Evolutionary conservation across 2,113 vertebrate genomes (phyloP).

Genomic region (Guaruba guarouba): DNA sequence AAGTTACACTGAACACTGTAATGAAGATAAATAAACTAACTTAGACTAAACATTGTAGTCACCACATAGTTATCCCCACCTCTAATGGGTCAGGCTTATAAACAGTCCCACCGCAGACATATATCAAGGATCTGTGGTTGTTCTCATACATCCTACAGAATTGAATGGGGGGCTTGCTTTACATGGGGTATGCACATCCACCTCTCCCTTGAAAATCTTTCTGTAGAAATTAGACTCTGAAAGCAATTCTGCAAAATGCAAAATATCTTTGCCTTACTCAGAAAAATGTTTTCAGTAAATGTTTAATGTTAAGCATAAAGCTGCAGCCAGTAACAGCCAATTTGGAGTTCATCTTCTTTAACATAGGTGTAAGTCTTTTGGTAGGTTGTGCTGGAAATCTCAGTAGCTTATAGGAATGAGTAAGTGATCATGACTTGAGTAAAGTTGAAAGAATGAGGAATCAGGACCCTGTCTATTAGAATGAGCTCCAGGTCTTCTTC

Average conservation of each 20-base stretch:
- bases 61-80: not conserved
- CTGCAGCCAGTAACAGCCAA: not conserved
- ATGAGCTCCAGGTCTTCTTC: not conserved
- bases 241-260: not conserved
- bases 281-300: not conserved
- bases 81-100: not conserved
- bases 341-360: not conserved
- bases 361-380: not conserved
- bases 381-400: not conserved
- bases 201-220: not conserved
- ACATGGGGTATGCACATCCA: not conserved
- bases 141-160: not conserved
- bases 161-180: not conserved
- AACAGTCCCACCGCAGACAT: not conserved
- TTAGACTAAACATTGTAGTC: not conserved
- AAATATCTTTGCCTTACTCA: not conserved
- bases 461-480: not conserved
- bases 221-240: not conserved
- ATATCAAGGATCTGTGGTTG: not conserved
- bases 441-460: not conserved
- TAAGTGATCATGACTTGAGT: not conserved
- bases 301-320: not conserved
- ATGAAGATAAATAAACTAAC: not conserved
- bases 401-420: not conserved
- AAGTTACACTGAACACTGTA: not conserved